Conservation (phyloP, 2,113 vertebrate genomes). For the Lophotis ruficrista region DNA sequence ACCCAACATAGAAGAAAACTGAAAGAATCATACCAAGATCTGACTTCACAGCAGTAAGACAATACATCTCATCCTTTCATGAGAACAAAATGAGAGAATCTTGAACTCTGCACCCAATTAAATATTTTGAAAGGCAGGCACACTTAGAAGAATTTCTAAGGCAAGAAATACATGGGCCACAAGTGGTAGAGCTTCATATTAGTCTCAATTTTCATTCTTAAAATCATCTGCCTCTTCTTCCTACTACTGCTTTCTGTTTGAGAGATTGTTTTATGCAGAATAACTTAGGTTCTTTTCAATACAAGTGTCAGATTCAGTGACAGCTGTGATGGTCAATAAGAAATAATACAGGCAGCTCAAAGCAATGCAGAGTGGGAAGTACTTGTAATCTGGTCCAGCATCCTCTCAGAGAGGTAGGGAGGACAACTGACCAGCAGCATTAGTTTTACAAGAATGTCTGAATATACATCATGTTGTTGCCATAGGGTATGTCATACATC, state of each 20-base stretch:
- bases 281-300: neutral
- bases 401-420: neutral
- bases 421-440: neutral
- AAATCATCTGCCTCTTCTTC: neutral
- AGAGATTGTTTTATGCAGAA: neutral
- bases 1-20: neutral
- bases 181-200: neutral
- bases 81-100: neutral
- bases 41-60: constrained; percentile 43
- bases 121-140: neutral
- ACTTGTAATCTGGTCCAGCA: neutral
- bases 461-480: neutral
- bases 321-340: neutral
- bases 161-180: neutral
- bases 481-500: neutral
- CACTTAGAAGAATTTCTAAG: neutral
- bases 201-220: neutral
- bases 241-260: neutral
- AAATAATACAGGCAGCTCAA: neutral
- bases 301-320: neutral
- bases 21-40: constrained; percentile 23
- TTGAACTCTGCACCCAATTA: neutral
- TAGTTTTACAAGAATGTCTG: neutral
- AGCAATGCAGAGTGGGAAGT: neutral
- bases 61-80: constrained; percentile 18